A percentile compares a stretch with the other conserved stretches of the same genome.
Evolutionary conservation across 92 coral and sea anemone genomes (phyloP).

Genomic region (Phenganax marumi): DNA sequence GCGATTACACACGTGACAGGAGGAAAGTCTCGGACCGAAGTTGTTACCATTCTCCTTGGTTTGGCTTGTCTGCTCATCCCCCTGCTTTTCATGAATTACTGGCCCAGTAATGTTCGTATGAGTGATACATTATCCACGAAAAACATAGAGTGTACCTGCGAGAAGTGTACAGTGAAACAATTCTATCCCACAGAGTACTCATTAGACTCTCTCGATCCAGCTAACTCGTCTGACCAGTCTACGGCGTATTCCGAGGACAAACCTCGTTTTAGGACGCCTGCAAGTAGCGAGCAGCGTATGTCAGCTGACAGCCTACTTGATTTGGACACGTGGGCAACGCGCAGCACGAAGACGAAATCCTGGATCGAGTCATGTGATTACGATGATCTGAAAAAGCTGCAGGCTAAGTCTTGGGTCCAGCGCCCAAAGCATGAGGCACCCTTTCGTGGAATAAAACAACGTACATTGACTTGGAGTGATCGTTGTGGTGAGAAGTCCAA

Average conservation of each 20-base stretch:
- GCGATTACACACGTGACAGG: background rate
- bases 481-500: constrained; percentile 3
- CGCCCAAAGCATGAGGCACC: background rate
- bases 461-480: constrained; percentile 29
- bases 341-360: constrained; percentile 41
- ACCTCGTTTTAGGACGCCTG: background rate
- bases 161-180: constrained; percentile 24
- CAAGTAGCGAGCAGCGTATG: constrained; percentile 7
- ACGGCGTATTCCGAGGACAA: constrained; percentile 14
- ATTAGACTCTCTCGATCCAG: constrained; percentile 12
- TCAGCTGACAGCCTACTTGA: constrained; percentile 32
- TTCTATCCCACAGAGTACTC: constrained; percentile 17
- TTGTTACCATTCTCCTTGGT: constrained; percentile 38
- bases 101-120: background rate
- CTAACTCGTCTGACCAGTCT: constrained; percentile 1
- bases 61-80: constrained; percentile 15
- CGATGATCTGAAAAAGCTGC: constrained; percentile 18
- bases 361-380: constrained; percentile 47
- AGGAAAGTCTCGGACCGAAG: constrained; percentile 14
- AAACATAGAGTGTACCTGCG: constrained; percentile 28
- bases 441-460: background rate
- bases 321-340: constrained; percentile 35
- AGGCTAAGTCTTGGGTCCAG: constrained; percentile 6
- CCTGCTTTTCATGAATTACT: background rate
- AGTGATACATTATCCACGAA: constrained; percentile 24